These are phyloP conservation scores for Hypomesus transpacificus DNA, from an alignment of 2,113 vertebrate species.

Conservation along the genomic window DNA sequence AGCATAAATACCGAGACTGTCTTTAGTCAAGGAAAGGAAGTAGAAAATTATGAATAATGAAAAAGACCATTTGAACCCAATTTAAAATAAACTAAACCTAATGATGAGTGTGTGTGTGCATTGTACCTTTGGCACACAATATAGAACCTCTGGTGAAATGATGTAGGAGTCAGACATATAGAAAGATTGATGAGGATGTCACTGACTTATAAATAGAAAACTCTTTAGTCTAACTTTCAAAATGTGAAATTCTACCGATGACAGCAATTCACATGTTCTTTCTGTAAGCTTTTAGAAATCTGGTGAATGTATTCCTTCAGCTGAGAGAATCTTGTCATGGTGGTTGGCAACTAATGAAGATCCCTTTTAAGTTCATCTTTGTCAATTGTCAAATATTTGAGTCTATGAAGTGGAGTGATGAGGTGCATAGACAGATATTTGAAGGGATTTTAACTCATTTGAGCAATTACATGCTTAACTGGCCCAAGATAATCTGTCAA, in stretches of 20 bases:
- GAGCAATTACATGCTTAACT: slow-evolving; percentile 99
- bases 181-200: not conserved
- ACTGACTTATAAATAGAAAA: not conserved
- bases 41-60: no score
- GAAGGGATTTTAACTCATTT: slow-evolving; percentile 99
- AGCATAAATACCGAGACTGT: not conserved
- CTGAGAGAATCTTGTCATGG: slow-evolving; percentile 83
- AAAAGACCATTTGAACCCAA: no score
- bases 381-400: slow-evolving; percentile 99
- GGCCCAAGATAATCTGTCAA: slow-evolving; percentile 99
- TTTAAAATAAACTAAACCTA: no score
- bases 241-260: slow-evolving; percentile 18
- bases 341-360: slow-evolving; percentile 91
- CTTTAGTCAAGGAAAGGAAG: not conserved
- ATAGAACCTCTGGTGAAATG: no score
- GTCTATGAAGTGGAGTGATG: slow-evolving; percentile 99
- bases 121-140: no score
- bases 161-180: not conserved
- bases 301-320: slow-evolving; percentile 75
- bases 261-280: slow-evolving; percentile 52
- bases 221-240: not conserved
- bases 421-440: slow-evolving; percentile 99
- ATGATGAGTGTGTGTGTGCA: no score
- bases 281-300: slow-evolving; percentile 78
- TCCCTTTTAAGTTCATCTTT: slow-evolving; percentile 93